Evolutionary conservation across 2,797 vertebrate genomes (phyloP), one percentile per base, ranked within the genome.

Genomic region (Enteromius unitaeniatus): DNA sequence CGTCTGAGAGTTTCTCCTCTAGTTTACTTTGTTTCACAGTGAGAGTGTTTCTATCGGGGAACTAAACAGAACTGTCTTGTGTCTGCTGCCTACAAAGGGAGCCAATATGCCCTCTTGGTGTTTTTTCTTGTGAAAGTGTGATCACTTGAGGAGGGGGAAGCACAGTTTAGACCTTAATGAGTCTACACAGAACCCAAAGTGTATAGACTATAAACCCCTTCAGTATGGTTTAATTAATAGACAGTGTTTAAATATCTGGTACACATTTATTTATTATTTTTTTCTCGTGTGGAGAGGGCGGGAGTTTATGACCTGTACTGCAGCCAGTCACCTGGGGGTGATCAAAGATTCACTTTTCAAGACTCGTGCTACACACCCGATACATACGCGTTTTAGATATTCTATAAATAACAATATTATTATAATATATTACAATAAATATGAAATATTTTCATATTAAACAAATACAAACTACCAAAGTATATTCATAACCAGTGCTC

Each of bases 21-120:
- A 62, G 14, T 62, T 77, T 77, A 77, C 75, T 28, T 14, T 62
- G 45, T 76, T 55, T 76, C 74, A 77, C 55, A 64, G 40, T 26
- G 34, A 28, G 23, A 78, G 49, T 17, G 14, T 58, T n/a, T 76
- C 53, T 58, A 6, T 8, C 13, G 10, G 49, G 5, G 3, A 74
- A 14, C 47, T 74, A 53, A 74, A 74, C 72, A 53, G 17, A n/a
- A 21, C 17, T 34, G 26, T 11, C 28, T 34, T 19, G 17, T 73
- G 47, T 51, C 17, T 51, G 5, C 45, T 31, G 23, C 7, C 45
- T 11, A 51, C 19, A 47, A 47, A 73, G 10, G 23, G 28, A 34
- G 47, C 28, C 31, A 21, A 73, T 5, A 72, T 15, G 26, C 26
- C 26, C 26, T 6, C 26, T 6, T 28, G 26, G 60, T 28, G 26